A percentile compares a stretch with the other conserved stretches of the same genome.
Evolutionary conservation across 2,888 invertebrate species (phyloP).

Genomic region (Tethea ocularis): DNA sequence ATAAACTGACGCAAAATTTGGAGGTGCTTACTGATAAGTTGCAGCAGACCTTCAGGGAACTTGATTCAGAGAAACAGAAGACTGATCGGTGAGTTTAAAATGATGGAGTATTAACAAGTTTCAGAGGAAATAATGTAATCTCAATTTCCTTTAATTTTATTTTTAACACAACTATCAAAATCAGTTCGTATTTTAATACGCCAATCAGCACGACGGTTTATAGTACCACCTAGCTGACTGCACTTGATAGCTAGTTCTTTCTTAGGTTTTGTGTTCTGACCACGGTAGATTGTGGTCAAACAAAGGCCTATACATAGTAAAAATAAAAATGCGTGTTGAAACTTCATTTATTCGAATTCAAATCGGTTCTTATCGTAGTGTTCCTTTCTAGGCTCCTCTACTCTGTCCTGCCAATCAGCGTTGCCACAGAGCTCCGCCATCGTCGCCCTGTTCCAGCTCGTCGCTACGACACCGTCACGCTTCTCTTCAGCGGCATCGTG

Average conservation of each 20-base stretch:
- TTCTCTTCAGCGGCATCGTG: slow-evolving; percentile 95
- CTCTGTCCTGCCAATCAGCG: slow-evolving; percentile 96
- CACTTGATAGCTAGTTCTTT: no score
- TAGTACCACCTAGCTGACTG: no score
- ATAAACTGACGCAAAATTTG: slow-evolving; percentile 96
- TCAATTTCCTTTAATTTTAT: no score
- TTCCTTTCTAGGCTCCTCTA: slow-evolving; percentile 89
- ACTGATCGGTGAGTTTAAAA: slow-evolving; percentile 90
- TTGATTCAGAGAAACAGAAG: slow-evolving; percentile 97
- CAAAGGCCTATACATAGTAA: no score
- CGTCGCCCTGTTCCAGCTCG: slow-evolving; percentile 94
- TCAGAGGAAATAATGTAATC: no score
- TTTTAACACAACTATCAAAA: no score
- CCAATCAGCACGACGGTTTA: no score
- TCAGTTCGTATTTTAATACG: no score
- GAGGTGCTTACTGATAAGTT: slow-evolving; percentile 97
- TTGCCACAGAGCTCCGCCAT: slow-evolving; percentile 97
- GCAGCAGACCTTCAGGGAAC: slow-evolving; percentile 96
- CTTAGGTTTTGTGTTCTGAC: no score
- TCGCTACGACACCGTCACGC: slow-evolving; percentile 94
- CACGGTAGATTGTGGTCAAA: no score
- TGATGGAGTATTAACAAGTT: slow-evolving; percentile 11
- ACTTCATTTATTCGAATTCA: no score
- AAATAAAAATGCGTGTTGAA: no score
- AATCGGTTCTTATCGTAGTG: background rate